Evolutionary conservation across 2,113 vertebrate species (phyloP), one percentile per base, ranked within the genome.

Genomic region (Hippocampus guttulatus): DNA sequence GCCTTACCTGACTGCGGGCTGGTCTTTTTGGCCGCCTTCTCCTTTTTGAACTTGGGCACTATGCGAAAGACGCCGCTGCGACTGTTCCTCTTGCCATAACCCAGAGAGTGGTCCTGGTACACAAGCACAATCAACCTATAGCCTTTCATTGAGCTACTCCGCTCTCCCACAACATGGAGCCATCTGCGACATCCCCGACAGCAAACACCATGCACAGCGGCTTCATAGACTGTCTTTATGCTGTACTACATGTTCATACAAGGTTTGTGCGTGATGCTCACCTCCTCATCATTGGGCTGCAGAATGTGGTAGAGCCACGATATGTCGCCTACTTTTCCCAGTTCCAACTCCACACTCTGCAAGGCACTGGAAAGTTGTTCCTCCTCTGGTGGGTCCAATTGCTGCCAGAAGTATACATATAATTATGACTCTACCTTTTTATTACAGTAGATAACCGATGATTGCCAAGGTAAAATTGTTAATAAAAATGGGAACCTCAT

Each of bases 21-120:
- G 45, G 89, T 91, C 92, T 96, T 99, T 94, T 97, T 94, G 89
- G 93, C 83, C 64, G 87, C 84, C 81, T 96, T 98, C 79, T 99
- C 97, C 86, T 98, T 99, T 93, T 99, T 99, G 93, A 98, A 98
- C 85, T 97, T 99, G 91, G 97, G 97, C 86, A 98, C 96, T 76
- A 99, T 98, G 71, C 96, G 95, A 73, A 99, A 99, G 88, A 99
- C 93, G 60, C 96, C 94, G 90, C 95, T 95, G 88, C 94, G 95
- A 84, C 91, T 97, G 89, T 97, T 96, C 92, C 96, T 96, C 93
- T 99, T 99, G 84, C 92, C 91, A 77, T 96, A 97, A 85, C 96
- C 96, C 93, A 97, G 88, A 64, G 95, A 93, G 72, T 91, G 94
- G 81, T 98, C 96, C 96, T 98, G 90, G 76, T 89, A 69, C 74